These are phyloP conservation scores for Leptinotarsa peninsularis DNA, from an alignment of 2,888 invertebrate genomes.

Conservation along the genomic window DNA sequence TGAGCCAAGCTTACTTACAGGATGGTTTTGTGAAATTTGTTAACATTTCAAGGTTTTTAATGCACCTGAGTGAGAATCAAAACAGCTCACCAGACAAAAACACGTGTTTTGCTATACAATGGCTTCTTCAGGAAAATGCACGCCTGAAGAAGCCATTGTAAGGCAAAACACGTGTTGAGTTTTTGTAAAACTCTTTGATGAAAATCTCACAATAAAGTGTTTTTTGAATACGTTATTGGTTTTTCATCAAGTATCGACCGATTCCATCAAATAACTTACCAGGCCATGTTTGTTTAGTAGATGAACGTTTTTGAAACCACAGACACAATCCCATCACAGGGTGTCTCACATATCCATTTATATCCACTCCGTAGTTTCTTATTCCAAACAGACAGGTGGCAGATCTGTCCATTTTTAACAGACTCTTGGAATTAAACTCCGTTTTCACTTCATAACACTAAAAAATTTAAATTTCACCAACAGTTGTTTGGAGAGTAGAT, in stretches of 20 bases:
- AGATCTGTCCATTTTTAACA: conserved; percentile 88
- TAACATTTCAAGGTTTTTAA: too few species aligned
- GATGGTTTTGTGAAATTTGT: too few species aligned
- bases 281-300: conserved; percentile 95
- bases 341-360: conserved; percentile 91
- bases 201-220: too few species aligned
- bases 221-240: too few species aligned
- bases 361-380: conserved; percentile 93
- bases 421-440: conserved; percentile 73
- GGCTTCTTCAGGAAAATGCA: too few species aligned
- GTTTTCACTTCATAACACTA: conserved; percentile 91
- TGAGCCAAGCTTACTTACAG: too few species aligned
- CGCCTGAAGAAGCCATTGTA: too few species aligned
- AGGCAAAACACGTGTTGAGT: too few species aligned
- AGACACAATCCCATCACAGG: conserved; percentile 87
- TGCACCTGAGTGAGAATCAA: too few species aligned
- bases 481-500: neutral
- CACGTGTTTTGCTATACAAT: too few species aligned
- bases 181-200: too few species aligned
- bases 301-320: conserved; percentile 92
- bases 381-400: conserved; percentile 95
- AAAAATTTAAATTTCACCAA: conserved; percentile 36
- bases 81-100: conserved; percentile 69
- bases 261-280: conserved; percentile 65
- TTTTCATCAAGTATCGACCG: too few species aligned